Evolutionary conservation across 2,888 invertebrate species (phyloP).

Genomic region (Coelinius sp.): DNA sequence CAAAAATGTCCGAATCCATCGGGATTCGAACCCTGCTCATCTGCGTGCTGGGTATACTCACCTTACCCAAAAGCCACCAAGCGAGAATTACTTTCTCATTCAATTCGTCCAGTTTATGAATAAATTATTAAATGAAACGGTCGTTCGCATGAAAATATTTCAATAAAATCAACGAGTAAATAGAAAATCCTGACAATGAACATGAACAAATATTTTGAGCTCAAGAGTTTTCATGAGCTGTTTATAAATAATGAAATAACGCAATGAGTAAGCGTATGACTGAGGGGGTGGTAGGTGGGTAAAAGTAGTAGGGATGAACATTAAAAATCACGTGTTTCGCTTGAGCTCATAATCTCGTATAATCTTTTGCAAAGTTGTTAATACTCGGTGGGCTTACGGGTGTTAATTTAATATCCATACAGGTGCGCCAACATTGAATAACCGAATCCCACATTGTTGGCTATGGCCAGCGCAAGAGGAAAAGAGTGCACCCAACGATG

Average conservation of each 20-base stretch:
- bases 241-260: slow-evolving; percentile 55
- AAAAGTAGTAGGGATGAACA: slow-evolving; percentile 55
- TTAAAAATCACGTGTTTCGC: slow-evolving; percentile 71
- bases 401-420: slow-evolving; percentile 72
- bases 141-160: slow-evolving; percentile 42
- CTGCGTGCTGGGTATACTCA: too few relatives aligned
- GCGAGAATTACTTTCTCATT: too few relatives aligned
- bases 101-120: slow-evolving; percentile 55
- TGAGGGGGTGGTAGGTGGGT: background rate
- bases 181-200: background rate
- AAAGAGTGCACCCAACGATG: slow-evolving; percentile 25
- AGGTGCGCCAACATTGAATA: slow-evolving; percentile 71
- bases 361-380: slow-evolving; percentile 72
- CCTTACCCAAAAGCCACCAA: too few relatives aligned
- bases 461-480: slow-evolving; percentile 48
- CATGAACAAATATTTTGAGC: slow-evolving; percentile 2
- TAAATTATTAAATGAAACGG: slow-evolving; percentile 61
- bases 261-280: slow-evolving; percentile 29
- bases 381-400: slow-evolving; percentile 71
- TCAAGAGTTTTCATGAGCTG: slow-evolving; percentile 45
- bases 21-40: too few relatives aligned
- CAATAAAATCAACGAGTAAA: slow-evolving; percentile 25
- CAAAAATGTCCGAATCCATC: too few relatives aligned
- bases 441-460: slow-evolving; percentile 68
- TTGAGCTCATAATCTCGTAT: slow-evolving; percentile 71